These are phyloP conservation scores for Callinectes sapidus DNA, from an alignment of 2,888 invertebrate genomes.

Conservation along the genomic window DNA sequence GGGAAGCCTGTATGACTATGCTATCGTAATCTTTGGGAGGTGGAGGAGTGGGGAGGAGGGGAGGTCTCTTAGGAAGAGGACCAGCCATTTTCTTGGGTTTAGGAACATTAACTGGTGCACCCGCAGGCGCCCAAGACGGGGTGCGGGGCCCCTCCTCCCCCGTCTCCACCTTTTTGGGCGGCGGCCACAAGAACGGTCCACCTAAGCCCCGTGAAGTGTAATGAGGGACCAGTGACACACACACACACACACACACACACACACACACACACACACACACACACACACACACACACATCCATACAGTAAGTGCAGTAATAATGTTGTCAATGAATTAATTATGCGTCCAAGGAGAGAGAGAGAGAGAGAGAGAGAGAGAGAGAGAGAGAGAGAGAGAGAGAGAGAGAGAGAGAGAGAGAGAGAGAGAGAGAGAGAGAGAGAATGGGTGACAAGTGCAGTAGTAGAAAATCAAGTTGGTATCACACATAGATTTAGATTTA, in stretches of 20 bases:
- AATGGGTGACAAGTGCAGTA: background rate
- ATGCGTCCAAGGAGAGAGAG: slow-evolving; percentile 3
- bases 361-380: slow-evolving; percentile 17
- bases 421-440: slow-evolving; percentile 1
- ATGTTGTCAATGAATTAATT: background rate
- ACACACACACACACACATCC: slow-evolving; percentile 27
- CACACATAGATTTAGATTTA: background rate
- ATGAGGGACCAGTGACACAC: slow-evolving; percentile 18
- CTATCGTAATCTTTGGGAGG: slow-evolving; percentile 72
- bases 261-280: slow-evolving; percentile 22
- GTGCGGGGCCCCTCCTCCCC: slow-evolving; percentile 67
- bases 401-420: slow-evolving; percentile 10
- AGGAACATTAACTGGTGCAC: slow-evolving; percentile 62
- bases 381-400: background rate
- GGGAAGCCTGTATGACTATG: slow-evolving; percentile 67
- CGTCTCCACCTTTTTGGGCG: slow-evolving; percentile 62
- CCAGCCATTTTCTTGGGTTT: slow-evolving; percentile 63
- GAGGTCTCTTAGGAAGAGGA: slow-evolving; percentile 67
- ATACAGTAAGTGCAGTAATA: background rate
- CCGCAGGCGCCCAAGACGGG: slow-evolving; percentile 71
- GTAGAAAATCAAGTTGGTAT: background rate
- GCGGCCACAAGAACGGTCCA: slow-evolving; percentile 71
- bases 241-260: slow-evolving; percentile 31
- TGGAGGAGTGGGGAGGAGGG: slow-evolving; percentile 71
- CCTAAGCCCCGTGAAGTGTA: slow-evolving; percentile 34